phyloP scores from a whole-genome alignment of 2,797 vertebrate species.

The Lepidocolaptes lacrymiger region DNA sequence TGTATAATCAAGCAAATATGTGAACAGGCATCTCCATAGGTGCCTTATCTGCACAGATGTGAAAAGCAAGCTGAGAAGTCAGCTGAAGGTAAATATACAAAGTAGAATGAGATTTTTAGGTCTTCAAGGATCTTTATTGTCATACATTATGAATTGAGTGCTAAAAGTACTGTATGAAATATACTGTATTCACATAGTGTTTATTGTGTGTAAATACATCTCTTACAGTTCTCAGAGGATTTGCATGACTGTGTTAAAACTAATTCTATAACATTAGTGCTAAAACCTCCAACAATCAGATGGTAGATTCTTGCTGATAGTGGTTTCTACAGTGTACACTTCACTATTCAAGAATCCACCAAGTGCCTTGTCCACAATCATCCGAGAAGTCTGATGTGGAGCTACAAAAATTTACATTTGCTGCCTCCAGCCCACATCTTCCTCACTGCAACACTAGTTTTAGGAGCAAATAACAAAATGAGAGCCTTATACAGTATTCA shows the following conservation, averaged over 20 bases:
- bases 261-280: neutral
- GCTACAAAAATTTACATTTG: neutral
- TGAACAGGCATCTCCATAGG: neutral
- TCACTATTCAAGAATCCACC: neutral
- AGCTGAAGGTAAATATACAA: neutral
- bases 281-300: neutral
- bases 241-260: neutral
- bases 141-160: neutral
- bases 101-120: neutral
- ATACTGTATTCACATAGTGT: neutral
- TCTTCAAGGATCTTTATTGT: conserved; percentile 23
- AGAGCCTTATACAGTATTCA: neutral
- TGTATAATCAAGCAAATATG: neutral
- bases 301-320: neutral
- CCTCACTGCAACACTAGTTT: neutral
- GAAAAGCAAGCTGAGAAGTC: neutral
- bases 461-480: neutral
- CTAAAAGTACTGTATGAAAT: conserved; percentile 20
- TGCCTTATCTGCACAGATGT: neutral
- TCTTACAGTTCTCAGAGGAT: neutral
- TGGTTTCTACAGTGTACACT: neutral
- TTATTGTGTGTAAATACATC: neutral
- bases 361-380: neutral
- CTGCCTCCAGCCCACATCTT: neutral
- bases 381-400: neutral